Percentiles rank a stretch among this genome's conserved stretches.
phyloP scores from a whole-genome alignment of 2,797 vertebrate genomes.

The Chaunax sp. region DNA sequence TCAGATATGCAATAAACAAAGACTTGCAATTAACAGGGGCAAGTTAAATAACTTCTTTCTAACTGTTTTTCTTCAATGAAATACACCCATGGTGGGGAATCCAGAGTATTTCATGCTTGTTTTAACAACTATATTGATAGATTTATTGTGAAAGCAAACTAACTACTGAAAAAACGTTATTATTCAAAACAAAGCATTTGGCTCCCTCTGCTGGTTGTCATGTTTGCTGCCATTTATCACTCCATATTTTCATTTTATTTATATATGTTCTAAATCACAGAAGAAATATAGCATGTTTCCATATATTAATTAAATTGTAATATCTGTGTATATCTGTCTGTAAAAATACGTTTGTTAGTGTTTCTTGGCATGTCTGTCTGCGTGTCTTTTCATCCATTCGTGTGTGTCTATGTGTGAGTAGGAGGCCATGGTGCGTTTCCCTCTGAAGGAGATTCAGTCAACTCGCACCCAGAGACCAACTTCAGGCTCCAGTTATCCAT shows the following conservation, averaged over 20 bases:
- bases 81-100: no score
- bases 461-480: conserved; percentile 91
- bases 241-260: not conserved
- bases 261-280: not conserved
- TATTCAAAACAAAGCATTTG: conserved; percentile 14
- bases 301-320: not conserved
- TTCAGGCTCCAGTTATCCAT: conserved; percentile 92
- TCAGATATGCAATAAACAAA: no score
- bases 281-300: not conserved
- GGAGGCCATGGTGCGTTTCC: conserved; percentile 90
- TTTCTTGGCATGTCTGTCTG: not conserved
- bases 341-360: not conserved
- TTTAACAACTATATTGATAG: not conserved
- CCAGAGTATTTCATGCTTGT: no score
- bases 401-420: conserved; percentile 58
- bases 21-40: no score
- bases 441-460: conserved; percentile 94
- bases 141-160: not conserved
- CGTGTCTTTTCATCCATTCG: not conserved
- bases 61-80: no score
- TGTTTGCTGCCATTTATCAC: not conserved
- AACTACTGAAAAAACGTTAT: not conserved
- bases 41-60: no score
- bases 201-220: conserved; percentile 53
- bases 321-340: not conserved